Evolutionary conservation across 1,140 invertebrate species (phyloP), one percentile per base, ranked within the genome.

Genomic region (Uloborus diversus): DNA sequence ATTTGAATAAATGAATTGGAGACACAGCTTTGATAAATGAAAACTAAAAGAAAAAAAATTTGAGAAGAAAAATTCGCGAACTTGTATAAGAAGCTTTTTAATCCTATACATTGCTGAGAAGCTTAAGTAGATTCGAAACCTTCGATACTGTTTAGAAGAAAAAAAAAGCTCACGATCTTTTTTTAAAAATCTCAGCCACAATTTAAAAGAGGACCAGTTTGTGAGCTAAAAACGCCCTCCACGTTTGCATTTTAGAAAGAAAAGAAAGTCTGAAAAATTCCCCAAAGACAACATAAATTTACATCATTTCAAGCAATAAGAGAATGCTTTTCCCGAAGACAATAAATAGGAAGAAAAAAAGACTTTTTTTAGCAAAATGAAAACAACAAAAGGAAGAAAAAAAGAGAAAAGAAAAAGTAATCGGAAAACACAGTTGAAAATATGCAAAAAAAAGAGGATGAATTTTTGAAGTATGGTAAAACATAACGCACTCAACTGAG

Each of bases 231-330:
- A 68, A 68, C 28, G 42, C 27, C 49, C 53, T 68, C 65, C 49
- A 68, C 33, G 42, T 51, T 51, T 65, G 9, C 20, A 66, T 27
- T 23, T 25, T 5, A 11, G 53, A 11, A 23, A 9, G 17, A 57
- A 57, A 57, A 57, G 25, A 57, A 57, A 57, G 53, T 61, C 30
- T 20, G 30, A 68, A 68, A 68, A 68, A 27, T 32, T 28, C 27
- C 23, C 47, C 27, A 30, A 4, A 47, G 65, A 25, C 49, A 2
- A 30, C 30, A 57, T 20, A 70, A 70, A 61, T 73, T 73, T 61
- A 59, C 69, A 73, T 73, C 35, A 25, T 61, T 56, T 73, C n/a
- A n/a, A n/a, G n/a, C 35, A 53, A 73, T 73, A 73, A 73, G 61
- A 47, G 59, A 61, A 61, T 28, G 7, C 14, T 56, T 30, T 14